These are phyloP conservation scores for Peromyscus aztecus DNA, from an alignment of 2,797 vertebrate species.

Conservation along the genomic window DNA sequence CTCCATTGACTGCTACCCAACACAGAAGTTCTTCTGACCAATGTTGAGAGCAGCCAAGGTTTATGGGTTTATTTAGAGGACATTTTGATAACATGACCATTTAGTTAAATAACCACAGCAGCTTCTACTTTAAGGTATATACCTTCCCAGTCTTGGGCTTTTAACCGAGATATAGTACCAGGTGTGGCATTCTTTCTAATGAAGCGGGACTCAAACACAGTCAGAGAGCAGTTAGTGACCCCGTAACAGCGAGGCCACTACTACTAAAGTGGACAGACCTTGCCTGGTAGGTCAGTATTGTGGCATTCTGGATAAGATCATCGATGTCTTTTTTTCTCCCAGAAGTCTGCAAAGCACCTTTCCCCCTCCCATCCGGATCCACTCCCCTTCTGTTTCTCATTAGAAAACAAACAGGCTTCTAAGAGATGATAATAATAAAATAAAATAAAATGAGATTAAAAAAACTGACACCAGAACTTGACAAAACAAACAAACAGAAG, in stretches of 20 bases:
- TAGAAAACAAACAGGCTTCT: background rate
- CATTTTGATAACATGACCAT: background rate
- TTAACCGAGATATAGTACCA: background rate
- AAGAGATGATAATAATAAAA: background rate
- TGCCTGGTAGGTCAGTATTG: background rate
- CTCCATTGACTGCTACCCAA: background rate
- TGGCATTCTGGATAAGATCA: background rate
- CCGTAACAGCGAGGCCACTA: background rate
- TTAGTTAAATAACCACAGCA: background rate
- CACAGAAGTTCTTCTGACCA: background rate
- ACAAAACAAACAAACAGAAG: background rate
- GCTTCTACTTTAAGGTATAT: background rate
- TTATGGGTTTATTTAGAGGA: background rate
- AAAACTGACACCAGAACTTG: background rate
- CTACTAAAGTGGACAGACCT: background rate
- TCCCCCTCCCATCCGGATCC: background rate
- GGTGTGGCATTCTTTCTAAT: background rate
- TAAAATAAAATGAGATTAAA: no score
- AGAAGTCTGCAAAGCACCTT: background rate
- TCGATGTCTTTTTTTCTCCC: background rate
- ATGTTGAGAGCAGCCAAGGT: background rate
- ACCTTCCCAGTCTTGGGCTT: background rate
- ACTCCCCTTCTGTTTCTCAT: background rate
- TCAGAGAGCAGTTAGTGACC: background rate
- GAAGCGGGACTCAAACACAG: background rate